phyloP scores from a whole-genome alignment of 2,888 invertebrate genomes.

The Nycteola revayana region DNA sequence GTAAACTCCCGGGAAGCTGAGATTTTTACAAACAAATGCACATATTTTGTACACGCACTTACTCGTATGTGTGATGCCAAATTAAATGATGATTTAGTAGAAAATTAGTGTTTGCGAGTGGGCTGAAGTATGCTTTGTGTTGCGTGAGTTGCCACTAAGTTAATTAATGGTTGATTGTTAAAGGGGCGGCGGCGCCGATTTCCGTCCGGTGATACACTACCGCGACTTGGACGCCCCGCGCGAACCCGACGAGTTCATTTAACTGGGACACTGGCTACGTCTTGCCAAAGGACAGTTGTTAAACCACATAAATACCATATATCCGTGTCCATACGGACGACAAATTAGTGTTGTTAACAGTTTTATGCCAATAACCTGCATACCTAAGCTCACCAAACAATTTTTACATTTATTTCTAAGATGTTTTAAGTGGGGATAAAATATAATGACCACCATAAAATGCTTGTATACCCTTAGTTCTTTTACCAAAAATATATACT shows the following conservation, averaged over 20 bases:
- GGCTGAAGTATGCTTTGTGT: conserved; percentile 15
- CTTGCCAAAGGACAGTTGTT: conserved; percentile 41
- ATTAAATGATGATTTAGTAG: conserved; percentile 26
- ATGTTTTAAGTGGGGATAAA: no score
- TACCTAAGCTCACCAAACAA: no score
- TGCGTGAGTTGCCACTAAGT: conserved; percentile 32
- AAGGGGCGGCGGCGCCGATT: conserved; percentile 89
- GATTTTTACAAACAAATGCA: conserved; percentile 42
- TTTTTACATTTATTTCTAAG: no score
- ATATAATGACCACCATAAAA: no score
- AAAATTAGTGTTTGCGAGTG: conserved; percentile 11
- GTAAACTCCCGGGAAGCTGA: conserved; percentile 61
- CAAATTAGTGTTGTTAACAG: conserved; percentile 22
- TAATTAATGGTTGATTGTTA: conserved; percentile 78
- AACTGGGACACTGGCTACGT: conserved; percentile 52
- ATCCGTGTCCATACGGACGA: conserved; percentile 17
- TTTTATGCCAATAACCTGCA: no score
- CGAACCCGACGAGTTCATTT: conserved; percentile 93
- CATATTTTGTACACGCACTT: conserved; percentile 21
- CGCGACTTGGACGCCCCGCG: conserved; percentile 96
- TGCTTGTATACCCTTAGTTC: no score
- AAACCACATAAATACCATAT: background rate
- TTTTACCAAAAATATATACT: no score
- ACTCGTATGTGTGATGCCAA: no score
- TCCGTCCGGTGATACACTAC: conserved; percentile 95